A percentile compares a stretch with the other conserved stretches of the same genome.
These are phyloP conservation scores for Danaus chrysippus DNA, from an alignment of 2,888 invertebrate genomes.

Conservation along the genomic window DNA sequence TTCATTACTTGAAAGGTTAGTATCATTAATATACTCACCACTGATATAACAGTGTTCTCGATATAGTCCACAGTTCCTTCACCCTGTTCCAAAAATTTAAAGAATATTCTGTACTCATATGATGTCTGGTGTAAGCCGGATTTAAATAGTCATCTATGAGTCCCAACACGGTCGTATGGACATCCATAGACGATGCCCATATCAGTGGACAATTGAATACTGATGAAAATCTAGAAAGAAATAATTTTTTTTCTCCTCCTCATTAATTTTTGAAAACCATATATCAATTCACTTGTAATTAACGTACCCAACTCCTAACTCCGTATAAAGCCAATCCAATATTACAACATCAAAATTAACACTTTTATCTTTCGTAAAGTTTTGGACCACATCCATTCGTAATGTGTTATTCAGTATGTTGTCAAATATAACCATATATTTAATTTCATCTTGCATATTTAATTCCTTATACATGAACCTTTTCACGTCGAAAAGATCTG, in stretches of 20 bases:
- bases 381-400: conserved; percentile 16
- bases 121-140: conserved; percentile 6
- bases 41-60: background rate
- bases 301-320: conserved; percentile 33
- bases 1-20: too few species aligned
- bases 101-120: background rate
- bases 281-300: background rate
- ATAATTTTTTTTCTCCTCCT: background rate
- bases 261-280: background rate
- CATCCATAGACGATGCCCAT: conserved; percentile 7
- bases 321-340: conserved; percentile 32
- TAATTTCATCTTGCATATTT: conserved; percentile 18
- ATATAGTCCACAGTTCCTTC: background rate
- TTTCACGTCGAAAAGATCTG: conserved; percentile 27
- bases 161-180: background rate
- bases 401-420: conserved; percentile 20
- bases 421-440: conserved; percentile 12
- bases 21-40: background rate
- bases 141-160: conserved; percentile 6
- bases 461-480: conserved; percentile 19
- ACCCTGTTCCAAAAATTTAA: background rate
- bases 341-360: conserved; percentile 34
- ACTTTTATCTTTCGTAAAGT: conserved; percentile 27
- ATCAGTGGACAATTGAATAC: conserved; percentile 12
- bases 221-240: conserved; percentile 6